Evolutionary conservation across 2,113 vertebrate genomes (phyloP).

Genomic region (Ammodytes marinus): DNA sequence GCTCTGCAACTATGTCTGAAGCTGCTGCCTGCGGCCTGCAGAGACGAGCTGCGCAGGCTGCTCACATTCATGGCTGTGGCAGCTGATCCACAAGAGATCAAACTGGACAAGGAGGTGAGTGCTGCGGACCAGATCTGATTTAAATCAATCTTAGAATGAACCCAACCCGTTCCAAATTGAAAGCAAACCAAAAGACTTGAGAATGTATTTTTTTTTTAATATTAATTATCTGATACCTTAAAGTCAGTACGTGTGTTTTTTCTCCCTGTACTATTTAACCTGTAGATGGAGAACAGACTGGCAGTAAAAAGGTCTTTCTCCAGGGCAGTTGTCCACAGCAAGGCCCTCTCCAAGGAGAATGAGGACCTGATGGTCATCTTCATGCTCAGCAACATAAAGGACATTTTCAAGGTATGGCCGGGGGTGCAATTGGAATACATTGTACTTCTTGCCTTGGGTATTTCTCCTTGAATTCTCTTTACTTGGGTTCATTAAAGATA

Average conservation of each 20-base stretch:
- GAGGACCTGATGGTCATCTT: conserved; percentile 94
- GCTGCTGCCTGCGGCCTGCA: conserved; percentile 86
- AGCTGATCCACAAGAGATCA: conserved; percentile 86
- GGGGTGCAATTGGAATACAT: not conserved
- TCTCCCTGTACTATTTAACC: conserved; percentile 16
- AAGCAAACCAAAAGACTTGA: no score
- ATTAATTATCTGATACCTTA: no score
- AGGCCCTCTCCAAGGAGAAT: conserved; percentile 90
- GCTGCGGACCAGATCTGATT: not conserved
- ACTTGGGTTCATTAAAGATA: not conserved
- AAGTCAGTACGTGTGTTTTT: no score
- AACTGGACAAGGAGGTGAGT: conserved; percentile 91
- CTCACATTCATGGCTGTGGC: conserved; percentile 93
- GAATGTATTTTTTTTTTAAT: no score
- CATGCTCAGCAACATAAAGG: conserved; percentile 92
- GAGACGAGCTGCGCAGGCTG: conserved; percentile 92
- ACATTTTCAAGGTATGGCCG: conserved; percentile 91
- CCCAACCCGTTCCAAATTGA: no score
- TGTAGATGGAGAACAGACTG: conserved; percentile 92
- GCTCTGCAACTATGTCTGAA: conserved; percentile 94
- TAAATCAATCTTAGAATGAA: not conserved
- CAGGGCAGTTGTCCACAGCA: conserved; percentile 90
- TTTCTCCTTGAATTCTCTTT: not conserved
- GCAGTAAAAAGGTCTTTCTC: conserved; percentile 92
- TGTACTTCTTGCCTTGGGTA: not conserved